Conservation (phyloP, 1,140 invertebrate genomes). For the Calycopis cecrops region DNA sequence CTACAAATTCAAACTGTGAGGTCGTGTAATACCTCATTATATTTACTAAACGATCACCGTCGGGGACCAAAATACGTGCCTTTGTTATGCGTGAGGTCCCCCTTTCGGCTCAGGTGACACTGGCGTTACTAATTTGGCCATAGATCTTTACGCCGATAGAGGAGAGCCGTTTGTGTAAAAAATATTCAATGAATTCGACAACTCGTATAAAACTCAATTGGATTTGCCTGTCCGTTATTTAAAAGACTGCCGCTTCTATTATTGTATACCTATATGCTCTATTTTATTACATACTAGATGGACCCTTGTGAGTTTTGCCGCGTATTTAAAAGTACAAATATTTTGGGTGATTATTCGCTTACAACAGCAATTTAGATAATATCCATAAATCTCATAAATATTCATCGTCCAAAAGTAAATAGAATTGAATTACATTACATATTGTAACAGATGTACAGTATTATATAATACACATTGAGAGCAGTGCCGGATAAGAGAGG, state of each 20-base stretch:
- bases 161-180: slow-evolving; percentile 9
- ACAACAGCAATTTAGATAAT: too few species aligned
- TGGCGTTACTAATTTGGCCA: slow-evolving; percentile 61
- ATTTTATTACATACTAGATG: neutral
- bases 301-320: too few species aligned
- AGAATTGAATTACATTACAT: too few species aligned
- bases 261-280: neutral
- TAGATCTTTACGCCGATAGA: slow-evolving; percentile 30
- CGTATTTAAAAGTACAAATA: too few species aligned
- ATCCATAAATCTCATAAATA: too few species aligned
- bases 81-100: slow-evolving; percentile 59
- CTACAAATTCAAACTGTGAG: slow-evolving; percentile 35
- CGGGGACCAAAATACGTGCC: slow-evolving; percentile 57
- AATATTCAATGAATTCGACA: slow-evolving; percentile 27
- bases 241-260: slow-evolving; percentile 7
- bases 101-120: slow-evolving; percentile 62
- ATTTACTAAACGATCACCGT: slow-evolving; percentile 49
- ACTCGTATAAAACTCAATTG: slow-evolving; percentile 36
- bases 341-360: too few species aligned
- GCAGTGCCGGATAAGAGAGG: too few species aligned
- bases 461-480: too few species aligned
- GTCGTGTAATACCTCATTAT: slow-evolving; percentile 66
- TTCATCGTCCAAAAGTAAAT: too few species aligned
- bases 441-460: too few species aligned
- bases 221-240: slow-evolving; percentile 27